Conservation (phyloP, 1,140 invertebrate species). For the Solen grandis region DNA sequence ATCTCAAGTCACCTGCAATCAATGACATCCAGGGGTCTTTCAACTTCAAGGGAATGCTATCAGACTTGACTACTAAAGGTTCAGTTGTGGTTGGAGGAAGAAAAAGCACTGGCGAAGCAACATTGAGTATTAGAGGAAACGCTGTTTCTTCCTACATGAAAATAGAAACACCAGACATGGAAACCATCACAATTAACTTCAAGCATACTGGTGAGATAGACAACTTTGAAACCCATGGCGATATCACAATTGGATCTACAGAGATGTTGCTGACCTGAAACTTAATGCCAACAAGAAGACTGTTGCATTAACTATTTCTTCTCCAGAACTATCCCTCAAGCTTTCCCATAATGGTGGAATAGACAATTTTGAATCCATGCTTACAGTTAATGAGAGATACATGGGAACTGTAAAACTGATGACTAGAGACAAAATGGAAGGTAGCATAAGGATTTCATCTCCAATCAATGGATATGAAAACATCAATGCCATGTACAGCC, state of each 20-base stretch:
- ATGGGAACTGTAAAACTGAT: neutral
- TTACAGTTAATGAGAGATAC: neutral
- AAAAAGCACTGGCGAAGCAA: neutral
- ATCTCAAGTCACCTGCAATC: neutral
- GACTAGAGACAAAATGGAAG: neutral
- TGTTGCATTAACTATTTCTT: no score
- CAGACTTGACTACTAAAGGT: neutral
- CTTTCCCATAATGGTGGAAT: neutral
- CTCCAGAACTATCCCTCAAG: neutral
- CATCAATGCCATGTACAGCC: neutral
- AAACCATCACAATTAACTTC: neutral
- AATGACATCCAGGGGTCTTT: neutral
- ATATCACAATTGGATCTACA: neutral
- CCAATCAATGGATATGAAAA: neutral
- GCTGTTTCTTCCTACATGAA: neutral
- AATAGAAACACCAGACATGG: neutral
- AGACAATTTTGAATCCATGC: neutral
- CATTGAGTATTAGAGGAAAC: neutral
- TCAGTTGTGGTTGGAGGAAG: neutral
- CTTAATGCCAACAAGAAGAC: neutral
- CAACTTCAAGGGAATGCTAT: neutral
- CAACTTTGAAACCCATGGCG: conserved; percentile 4
- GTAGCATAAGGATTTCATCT: neutral
- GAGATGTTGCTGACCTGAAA: neutral
- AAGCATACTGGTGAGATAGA: neutral